These are phyloP conservation scores for Climacteris rufus DNA, from an alignment of 2,113 vertebrate species.

Conservation along the genomic window DNA sequence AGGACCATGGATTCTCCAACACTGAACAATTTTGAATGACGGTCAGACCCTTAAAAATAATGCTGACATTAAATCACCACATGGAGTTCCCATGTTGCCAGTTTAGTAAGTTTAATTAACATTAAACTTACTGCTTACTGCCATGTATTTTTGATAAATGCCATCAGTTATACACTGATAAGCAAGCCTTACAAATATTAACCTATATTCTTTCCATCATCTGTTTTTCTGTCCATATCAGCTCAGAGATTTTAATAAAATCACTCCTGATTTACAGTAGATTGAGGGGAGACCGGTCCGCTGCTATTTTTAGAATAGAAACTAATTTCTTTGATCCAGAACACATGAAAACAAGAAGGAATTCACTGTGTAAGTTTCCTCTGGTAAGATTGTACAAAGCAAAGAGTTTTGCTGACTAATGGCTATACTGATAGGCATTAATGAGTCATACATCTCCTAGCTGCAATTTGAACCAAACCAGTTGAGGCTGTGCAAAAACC, in stretches of 20 bases:
- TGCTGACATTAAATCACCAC: background rate
- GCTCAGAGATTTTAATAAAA: background rate
- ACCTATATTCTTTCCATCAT: background rate
- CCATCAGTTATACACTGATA: background rate
- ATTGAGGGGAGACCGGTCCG: background rate
- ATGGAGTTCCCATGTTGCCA: background rate
- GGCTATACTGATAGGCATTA: constrained; percentile 58
- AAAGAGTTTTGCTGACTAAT: constrained; percentile 58
- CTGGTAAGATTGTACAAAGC: constrained; percentile 19
- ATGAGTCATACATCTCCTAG: constrained; percentile 53
- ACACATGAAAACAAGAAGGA: constrained; percentile 8
- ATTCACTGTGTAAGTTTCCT: constrained; percentile 29
- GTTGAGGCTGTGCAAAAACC: constrained; percentile 35
- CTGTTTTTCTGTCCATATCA: background rate
- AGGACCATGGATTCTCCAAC: background rate
- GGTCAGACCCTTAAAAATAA: background rate
- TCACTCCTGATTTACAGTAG: background rate
- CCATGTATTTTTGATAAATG: background rate
- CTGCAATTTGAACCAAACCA: constrained; percentile 40
- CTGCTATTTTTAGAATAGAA: constrained; percentile 13
- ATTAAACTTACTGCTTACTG: background rate
- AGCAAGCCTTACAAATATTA: background rate
- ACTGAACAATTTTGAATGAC: background rate
- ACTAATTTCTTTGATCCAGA: background rate
- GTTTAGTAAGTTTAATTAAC: background rate